Conservation (phyloP, 2,113 vertebrate species). For the Ochotona curzoniae region DNA sequence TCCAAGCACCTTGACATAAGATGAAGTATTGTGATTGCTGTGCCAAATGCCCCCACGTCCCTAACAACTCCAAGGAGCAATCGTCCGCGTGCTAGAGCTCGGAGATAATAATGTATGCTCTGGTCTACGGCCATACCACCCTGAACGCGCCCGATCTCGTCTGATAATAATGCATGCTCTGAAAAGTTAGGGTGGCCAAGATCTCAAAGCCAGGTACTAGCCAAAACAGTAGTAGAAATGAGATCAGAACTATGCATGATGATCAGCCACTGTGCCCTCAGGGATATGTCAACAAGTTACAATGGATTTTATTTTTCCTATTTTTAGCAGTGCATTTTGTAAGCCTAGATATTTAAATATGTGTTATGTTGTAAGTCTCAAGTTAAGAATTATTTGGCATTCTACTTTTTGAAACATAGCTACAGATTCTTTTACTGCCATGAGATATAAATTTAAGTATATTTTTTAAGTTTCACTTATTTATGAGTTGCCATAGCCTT, state of each 20-base stretch:
- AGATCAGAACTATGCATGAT: too few species aligned
- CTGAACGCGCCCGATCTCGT: neutral
- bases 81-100: neutral
- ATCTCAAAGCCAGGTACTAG: neutral
- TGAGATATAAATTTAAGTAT: conserved; percentile 13
- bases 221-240: neutral
- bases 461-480: neutral
- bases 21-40: too few species aligned
- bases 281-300: neutral
- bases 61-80: too few species aligned
- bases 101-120: neutral
- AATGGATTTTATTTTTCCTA: neutral
- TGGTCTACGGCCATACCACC: too few species aligned
- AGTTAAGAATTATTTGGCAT: conserved; percentile 3
- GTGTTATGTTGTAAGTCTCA: neutral
- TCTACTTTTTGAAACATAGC: conserved; percentile 12
- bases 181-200: neutral
- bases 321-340: neutral
- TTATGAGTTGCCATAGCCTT: neutral
- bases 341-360: neutral
- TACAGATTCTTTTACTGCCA: neutral
- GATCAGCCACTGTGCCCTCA: neutral
- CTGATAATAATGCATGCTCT: neutral
- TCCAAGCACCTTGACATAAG: too few species aligned
- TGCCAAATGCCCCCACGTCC: too few species aligned